Evolutionary conservation across 2,797 vertebrate species (phyloP).

Genomic region (Syngnathus rostellatus): DNA sequence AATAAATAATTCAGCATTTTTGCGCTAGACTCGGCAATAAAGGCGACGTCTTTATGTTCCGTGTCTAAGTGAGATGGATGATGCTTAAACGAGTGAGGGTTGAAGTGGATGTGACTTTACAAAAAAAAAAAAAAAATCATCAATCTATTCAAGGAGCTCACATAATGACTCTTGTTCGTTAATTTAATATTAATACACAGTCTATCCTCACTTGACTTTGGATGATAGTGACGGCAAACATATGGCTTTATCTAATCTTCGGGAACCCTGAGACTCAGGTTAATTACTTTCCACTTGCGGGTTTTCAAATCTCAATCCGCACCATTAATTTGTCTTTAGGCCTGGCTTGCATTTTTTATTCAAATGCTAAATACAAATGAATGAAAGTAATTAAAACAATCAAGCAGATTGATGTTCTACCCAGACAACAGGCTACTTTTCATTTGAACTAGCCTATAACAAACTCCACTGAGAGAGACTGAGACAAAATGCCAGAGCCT

Average conservation of each 20-base stretch:
- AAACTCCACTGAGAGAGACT: neutral
- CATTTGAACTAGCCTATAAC: constrained; percentile 13
- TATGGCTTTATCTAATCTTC: neutral
- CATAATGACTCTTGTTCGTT: neutral
- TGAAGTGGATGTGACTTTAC: constrained; percentile 59
- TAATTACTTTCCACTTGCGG: neutral
- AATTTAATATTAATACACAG: neutral
- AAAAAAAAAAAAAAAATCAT: neutral
- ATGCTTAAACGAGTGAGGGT: constrained; percentile 62
- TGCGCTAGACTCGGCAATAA: constrained; percentile 45
- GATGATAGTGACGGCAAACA: neutral
- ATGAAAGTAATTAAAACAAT: neutral
- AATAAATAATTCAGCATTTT: constrained; percentile 67
- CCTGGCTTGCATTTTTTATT: neutral
- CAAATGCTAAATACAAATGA: neutral
- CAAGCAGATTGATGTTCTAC: no score
- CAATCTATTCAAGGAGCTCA: constrained; percentile 1
- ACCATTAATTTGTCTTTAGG: neutral
- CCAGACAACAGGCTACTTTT: neutral
- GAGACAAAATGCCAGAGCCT: constrained; percentile 46
- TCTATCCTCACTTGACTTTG: neutral
- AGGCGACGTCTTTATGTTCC: constrained; percentile 69
- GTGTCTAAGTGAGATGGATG: constrained; percentile 76
- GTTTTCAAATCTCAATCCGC: neutral
- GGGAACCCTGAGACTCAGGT: neutral